Conservation (phyloP, 2,888 invertebrate genomes). For the Thumatha senex region DNA sequence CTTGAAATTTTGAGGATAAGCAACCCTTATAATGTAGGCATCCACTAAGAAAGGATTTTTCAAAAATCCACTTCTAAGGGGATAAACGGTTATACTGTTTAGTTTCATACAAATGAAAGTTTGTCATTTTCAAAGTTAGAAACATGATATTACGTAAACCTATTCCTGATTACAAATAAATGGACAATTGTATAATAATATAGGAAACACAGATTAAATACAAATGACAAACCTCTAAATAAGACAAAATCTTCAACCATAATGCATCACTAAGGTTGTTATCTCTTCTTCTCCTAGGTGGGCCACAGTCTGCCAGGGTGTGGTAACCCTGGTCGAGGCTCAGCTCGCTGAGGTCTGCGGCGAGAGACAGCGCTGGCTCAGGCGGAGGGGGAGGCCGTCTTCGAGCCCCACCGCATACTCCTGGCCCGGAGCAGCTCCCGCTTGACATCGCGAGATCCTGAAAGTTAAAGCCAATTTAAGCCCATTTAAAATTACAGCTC, state of each 20-base stretch:
- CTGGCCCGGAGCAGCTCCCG: slow-evolving; percentile 71
- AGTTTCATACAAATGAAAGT: too few relatives aligned
- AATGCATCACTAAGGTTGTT: slow-evolving; percentile 70
- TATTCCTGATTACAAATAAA: too few relatives aligned
- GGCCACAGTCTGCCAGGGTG: slow-evolving; percentile 88
- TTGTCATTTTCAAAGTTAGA: too few relatives aligned
- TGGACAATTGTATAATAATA: too few relatives aligned
- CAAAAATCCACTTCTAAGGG: too few relatives aligned
- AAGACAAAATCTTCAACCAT: slow-evolving; percentile 71
- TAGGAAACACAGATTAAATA: too few relatives aligned
- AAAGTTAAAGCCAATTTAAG: not conserved
- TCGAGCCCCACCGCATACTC: slow-evolving; percentile 70
- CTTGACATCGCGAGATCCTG: slow-evolving; percentile 70
- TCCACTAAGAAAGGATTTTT: too few relatives aligned
- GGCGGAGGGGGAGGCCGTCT: slow-evolving; percentile 75
- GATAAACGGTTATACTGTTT: too few relatives aligned
- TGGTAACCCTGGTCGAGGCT: slow-evolving; percentile 92
- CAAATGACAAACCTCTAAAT: slow-evolving; percentile 59
- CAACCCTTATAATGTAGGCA: too few relatives aligned
- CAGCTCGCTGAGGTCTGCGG: slow-evolving; percentile 81
- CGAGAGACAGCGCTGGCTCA: slow-evolving; percentile 70
- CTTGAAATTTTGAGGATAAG: too few relatives aligned
- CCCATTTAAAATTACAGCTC: too few relatives aligned
- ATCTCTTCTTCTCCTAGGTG: slow-evolving; percentile 65
- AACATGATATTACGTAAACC: too few relatives aligned